Conservation (phyloP, 2,113 vertebrate genomes). For the Channa maculata region DNA sequence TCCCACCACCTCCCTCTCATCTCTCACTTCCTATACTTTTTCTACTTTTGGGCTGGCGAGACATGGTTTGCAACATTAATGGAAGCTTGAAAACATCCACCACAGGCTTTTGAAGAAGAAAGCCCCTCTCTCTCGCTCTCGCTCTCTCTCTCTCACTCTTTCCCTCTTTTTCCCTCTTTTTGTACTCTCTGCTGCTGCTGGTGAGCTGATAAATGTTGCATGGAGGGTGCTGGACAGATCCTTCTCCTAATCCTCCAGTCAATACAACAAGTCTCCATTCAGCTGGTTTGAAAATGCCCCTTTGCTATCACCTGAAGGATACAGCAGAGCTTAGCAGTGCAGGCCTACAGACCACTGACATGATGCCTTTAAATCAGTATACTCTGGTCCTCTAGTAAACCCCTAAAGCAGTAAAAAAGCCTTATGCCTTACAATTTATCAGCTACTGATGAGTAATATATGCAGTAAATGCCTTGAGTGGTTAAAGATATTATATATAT, state of each 20-base stretch:
- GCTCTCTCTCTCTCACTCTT: neutral
- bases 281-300: constrained; percentile 33
- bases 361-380: neutral
- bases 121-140: neutral
- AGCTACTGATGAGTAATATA: too few relatives aligned
- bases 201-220: constrained; percentile 64
- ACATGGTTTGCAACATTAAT: constrained; percentile 54
- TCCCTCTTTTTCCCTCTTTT: neutral
- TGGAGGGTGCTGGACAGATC: constrained; percentile 52
- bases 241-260: constrained; percentile 56
- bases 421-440: too few relatives aligned
- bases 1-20: constrained; percentile 8
- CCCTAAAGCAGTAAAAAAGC: too few relatives aligned
- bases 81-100: constrained; percentile 41
- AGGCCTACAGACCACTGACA: neutral
- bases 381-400: too few relatives aligned
- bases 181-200: constrained; percentile 41
- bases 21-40: constrained; percentile 8
- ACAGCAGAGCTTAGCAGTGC: constrained; percentile 1
- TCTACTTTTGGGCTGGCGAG: constrained; percentile 37
- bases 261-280: constrained; percentile 45
- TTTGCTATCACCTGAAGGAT: constrained; percentile 33
- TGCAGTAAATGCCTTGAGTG: too few relatives aligned
- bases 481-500: too few relatives aligned
- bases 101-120: constrained; percentile 30